Evolutionary conservation across 2,888 invertebrate species (phyloP).

Genomic region (Tuberolachnus salignus): DNA sequence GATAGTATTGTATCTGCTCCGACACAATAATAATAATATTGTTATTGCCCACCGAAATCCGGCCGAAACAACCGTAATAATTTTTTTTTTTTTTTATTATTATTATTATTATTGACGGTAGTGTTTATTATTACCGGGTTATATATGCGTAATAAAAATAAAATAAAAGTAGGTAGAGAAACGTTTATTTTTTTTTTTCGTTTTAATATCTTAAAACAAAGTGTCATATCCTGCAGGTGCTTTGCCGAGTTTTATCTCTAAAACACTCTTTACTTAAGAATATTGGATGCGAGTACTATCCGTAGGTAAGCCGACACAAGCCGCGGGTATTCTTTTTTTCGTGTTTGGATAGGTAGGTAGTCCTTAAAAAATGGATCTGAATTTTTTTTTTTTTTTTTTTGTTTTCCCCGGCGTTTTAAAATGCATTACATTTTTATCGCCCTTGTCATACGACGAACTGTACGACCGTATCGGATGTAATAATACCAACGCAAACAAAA

Average conservation of each 20-base stretch:
- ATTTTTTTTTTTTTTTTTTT: too few species aligned
- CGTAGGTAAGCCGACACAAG: background rate
- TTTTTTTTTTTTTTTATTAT: too few species aligned
- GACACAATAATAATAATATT: too few species aligned
- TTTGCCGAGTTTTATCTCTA: background rate
- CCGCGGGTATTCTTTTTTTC: background rate
- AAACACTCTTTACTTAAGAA: slow-evolving; percentile 29
- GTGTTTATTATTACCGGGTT: too few species aligned
- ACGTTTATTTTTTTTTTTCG: too few species aligned
- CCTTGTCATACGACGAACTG: background rate
- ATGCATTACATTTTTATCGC: background rate
- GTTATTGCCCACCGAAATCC: too few species aligned
- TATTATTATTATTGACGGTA: too few species aligned
- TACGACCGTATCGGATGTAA: background rate
- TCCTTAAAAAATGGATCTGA: background rate
- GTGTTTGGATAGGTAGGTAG: background rate
- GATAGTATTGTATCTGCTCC: too few species aligned
- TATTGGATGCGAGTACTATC: slow-evolving; percentile 23
- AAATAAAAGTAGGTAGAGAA: too few species aligned
- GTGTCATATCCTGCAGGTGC: background rate
- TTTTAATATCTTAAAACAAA: too few species aligned
- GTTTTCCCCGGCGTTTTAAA: background rate
- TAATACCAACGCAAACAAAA: background rate
- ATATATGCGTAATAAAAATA: too few species aligned
- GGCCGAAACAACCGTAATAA: too few species aligned